Conservation (phyloP, 2,113 vertebrate species). For the Spermophilus dauricus region DNA sequence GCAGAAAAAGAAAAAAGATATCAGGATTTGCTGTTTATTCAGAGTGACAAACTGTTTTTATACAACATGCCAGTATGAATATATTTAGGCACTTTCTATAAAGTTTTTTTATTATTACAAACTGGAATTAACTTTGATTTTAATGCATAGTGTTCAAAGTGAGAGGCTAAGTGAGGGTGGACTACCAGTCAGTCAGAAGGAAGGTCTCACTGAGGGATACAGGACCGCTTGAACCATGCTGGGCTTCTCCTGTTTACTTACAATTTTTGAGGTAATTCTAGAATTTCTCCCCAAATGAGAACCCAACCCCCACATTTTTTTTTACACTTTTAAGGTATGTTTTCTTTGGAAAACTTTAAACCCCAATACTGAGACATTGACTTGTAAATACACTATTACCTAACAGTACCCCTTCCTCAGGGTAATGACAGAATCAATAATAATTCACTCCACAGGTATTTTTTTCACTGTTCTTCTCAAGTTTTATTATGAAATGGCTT, state of each 20-base stretch:
- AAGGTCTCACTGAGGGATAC: background rate
- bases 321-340: slow-evolving; percentile 18
- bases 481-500: background rate
- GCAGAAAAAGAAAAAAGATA: background rate
- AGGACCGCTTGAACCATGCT: background rate
- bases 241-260: background rate
- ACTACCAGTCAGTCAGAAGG: background rate
- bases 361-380: background rate
- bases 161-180: background rate
- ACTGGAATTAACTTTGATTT: background rate
- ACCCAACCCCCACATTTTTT: background rate
- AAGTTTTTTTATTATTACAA: background rate
- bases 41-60: background rate
- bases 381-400: slow-evolving; percentile 35
- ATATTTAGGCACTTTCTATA: background rate
- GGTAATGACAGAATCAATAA: background rate
- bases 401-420: background rate
- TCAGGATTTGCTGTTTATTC: background rate
- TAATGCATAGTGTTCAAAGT: background rate
- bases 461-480: slow-evolving; percentile 30
- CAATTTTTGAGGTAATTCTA: slow-evolving; percentile 15
- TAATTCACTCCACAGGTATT: background rate
- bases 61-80: background rate
- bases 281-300: background rate
- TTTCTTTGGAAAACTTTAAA: slow-evolving; percentile 62